Evolutionary conservation across 2,888 invertebrate species (phyloP).

Genomic region (Helicoverpa assulta): DNA sequence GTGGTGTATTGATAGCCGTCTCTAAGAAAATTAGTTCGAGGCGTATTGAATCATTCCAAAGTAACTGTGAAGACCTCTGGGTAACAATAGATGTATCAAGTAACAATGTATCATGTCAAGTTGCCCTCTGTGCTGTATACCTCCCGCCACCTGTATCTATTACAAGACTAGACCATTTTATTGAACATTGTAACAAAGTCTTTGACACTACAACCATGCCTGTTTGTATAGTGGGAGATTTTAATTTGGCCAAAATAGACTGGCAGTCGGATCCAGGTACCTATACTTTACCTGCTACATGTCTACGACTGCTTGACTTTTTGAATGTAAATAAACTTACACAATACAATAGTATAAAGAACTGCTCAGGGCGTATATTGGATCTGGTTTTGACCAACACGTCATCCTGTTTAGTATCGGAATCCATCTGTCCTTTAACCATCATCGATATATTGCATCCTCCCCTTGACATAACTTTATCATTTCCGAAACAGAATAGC

Average conservation of each 20-base stretch:
- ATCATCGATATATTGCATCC: neutral
- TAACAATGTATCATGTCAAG: neutral
- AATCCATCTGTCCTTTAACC: neutral
- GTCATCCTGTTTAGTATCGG: neutral
- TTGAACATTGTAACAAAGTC: too few relatives aligned
- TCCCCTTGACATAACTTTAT: neutral
- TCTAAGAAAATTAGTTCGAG: conserved; percentile 13
- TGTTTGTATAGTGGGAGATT: conserved; percentile 6
- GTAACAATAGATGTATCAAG: conserved; percentile 17
- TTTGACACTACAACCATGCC: conserved; percentile 1
- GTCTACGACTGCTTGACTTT: conserved; percentile 1
- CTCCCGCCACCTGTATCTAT: too few relatives aligned
- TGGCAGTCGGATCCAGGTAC: conserved; percentile 6
- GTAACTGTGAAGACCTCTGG: conserved; percentile 40
- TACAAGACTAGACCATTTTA: too few relatives aligned
- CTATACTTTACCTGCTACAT: neutral
- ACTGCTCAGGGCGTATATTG: conserved; percentile 2
- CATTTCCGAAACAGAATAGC: neutral
- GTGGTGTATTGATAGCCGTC: conserved; percentile 32
- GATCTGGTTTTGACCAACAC: neutral
- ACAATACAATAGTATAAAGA: neutral
- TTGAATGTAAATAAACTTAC: neutral
- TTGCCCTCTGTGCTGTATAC: conserved; percentile 22
- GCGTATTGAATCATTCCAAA: conserved; percentile 25
- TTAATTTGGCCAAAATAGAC: conserved; percentile 12